Percentiles rank a stretch among this genome's conserved stretches.
Conservation (phyloP, 2,888 invertebrate species). For the Mesopsocus fuscifrons region DNA sequence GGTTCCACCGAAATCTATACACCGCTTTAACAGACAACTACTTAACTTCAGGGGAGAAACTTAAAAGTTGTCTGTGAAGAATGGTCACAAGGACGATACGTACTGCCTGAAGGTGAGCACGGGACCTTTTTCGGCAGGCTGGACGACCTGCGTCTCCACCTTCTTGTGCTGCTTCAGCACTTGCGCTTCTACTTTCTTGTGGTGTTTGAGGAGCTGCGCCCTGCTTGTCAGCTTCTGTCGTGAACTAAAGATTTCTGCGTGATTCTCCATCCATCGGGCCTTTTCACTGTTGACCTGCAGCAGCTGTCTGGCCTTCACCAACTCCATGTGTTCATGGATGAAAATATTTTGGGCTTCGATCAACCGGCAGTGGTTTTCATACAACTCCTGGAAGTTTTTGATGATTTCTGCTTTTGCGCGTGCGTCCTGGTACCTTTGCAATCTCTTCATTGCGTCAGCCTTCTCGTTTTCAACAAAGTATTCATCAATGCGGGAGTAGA, state of each 20-base stretch:
- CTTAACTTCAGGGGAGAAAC: neutral
- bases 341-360: slow-evolving; percentile 8
- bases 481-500: slow-evolving; percentile 2
- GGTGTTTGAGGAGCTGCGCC: neutral
- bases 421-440: slow-evolving; percentile 10
- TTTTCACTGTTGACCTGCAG: slow-evolving; percentile 2
- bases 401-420: slow-evolving; percentile 12
- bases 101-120: neutral
- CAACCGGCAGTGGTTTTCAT: slow-evolving; percentile 4
- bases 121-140: neutral
- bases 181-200: neutral
- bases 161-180: neutral
- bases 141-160: neutral
- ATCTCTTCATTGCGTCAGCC: neutral
- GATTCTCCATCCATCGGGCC: slow-evolving; percentile 7
- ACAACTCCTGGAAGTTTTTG: slow-evolving; percentile 5
- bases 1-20: too few species aligned
- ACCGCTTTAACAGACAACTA: too few species aligned
- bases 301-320: slow-evolving; percentile 1
- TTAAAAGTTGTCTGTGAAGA: neutral
- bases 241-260: neutral
- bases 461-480: slow-evolving; percentile 8
- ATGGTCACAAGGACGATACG: slow-evolving; percentile 7
- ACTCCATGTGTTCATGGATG: slow-evolving; percentile 1
- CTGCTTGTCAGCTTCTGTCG: too few species aligned